These are phyloP conservation scores for Pagrus major DNA, from an alignment of 2,113 vertebrate genomes.

Conservation along the genomic window DNA sequence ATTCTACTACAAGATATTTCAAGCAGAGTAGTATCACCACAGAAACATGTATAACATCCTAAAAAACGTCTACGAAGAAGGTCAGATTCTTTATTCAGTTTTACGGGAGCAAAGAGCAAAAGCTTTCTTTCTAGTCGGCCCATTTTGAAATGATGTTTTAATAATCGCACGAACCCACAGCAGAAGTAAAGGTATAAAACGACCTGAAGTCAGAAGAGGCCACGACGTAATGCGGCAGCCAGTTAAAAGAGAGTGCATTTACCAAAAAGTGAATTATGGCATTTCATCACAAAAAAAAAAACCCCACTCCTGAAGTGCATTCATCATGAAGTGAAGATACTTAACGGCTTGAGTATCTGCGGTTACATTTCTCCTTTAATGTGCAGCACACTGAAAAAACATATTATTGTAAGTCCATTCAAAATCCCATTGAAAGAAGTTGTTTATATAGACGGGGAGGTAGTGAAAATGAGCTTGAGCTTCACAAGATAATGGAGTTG, in stretches of 20 bases:
- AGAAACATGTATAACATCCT: slow-evolving; percentile 30
- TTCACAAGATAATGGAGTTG: slow-evolving; percentile 37
- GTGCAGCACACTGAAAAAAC: slow-evolving; percentile 30
- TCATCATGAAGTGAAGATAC: slow-evolving; percentile 19
- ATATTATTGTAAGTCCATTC: slow-evolving; percentile 15
- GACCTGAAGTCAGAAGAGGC: background rate
- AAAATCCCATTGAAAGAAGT: background rate
- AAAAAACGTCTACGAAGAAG: slow-evolving; percentile 40
- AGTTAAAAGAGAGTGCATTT: slow-evolving; percentile 44
- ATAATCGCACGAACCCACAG: slow-evolving; percentile 40
- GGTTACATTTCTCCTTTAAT: slow-evolving; percentile 30
- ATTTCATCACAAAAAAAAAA: slow-evolving; percentile 43
- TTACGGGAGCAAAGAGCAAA: slow-evolving; percentile 44
- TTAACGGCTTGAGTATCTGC: slow-evolving; percentile 11
- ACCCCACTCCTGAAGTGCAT: slow-evolving; percentile 30
- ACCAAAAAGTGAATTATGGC: slow-evolving; percentile 41
- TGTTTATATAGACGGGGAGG: slow-evolving; percentile 8
- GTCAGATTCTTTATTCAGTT: slow-evolving; percentile 33
- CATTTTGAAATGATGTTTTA: slow-evolving; percentile 37
- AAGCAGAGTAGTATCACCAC: slow-evolving; percentile 44
- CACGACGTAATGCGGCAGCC: slow-evolving; percentile 13
- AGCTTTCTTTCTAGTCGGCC: slow-evolving; percentile 16
- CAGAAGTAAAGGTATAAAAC: slow-evolving; percentile 20
- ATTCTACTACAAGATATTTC: slow-evolving; percentile 35
- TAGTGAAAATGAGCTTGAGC: slow-evolving; percentile 38